Conservation (phyloP, 2,797 vertebrate genomes). For the Alca torda region DNA sequence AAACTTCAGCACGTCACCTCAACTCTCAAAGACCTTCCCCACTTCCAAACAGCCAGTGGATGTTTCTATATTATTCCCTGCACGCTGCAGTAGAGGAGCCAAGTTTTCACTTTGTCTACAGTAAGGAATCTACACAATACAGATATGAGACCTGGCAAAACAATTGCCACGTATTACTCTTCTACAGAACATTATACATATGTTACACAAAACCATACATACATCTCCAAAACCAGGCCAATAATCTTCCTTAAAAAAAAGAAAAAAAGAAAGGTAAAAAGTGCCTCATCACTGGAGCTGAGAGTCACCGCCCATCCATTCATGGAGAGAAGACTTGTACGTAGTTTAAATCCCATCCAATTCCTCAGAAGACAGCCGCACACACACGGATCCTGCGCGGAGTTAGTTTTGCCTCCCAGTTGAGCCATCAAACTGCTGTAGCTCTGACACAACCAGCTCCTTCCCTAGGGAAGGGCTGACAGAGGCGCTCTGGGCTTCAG, state of each 20-base stretch:
- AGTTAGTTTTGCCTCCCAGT: background rate
- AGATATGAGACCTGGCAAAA: background rate
- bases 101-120: background rate
- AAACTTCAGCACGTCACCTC: background rate
- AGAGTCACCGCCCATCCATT: background rate
- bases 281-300: background rate
- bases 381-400: accelerated
- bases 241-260: background rate
- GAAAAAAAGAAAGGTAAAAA: background rate
- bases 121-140: background rate
- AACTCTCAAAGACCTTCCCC: background rate
- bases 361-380: accelerated
- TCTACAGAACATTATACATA: background rate
- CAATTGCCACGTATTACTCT: background rate
- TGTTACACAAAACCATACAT: too few species aligned
- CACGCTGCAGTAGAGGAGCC: background rate
- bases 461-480: background rate
- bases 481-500: background rate
- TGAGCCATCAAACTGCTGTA: background rate
- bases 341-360: background rate
- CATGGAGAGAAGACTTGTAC: background rate
- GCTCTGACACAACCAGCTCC: background rate
- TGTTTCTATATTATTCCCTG: background rate
- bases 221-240: background rate
- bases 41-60: background rate